Evolutionary conservation across 2,113 vertebrate genomes (phyloP).

Genomic region (Fregetta grallaria): DNA sequence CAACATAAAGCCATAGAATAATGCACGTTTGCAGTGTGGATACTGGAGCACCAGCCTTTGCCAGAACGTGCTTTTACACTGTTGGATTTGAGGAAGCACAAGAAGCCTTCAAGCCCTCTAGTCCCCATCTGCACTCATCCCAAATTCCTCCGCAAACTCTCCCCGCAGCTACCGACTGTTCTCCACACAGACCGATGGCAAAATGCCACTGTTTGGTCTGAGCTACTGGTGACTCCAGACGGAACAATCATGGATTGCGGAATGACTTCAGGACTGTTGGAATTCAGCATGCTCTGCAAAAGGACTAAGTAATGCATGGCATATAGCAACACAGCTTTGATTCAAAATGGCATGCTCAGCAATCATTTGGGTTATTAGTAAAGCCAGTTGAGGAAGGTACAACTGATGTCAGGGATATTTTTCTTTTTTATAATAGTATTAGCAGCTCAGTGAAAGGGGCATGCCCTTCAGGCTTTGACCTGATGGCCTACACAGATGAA

Average conservation of each 20-base stretch:
- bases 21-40: rapidly evolving
- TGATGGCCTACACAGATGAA: neutral
- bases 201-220: neutral
- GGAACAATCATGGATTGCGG: rapidly evolving
- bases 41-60: neutral
- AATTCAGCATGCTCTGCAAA: neutral
- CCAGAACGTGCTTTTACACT: neutral
- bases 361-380: neutral
- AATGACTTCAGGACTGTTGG: neutral
- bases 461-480: neutral
- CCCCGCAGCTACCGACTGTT: neutral
- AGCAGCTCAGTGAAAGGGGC: neutral
- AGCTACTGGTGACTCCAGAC: neutral
- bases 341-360: neutral
- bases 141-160: neutral
- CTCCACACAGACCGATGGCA: neutral
- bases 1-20: neutral
- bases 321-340: neutral
- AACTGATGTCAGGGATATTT: neutral
- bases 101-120: neutral
- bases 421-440: neutral
- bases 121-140: neutral
- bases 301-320: neutral
- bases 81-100: neutral
- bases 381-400: neutral